Evolutionary conservation across 2,888 invertebrate genomes (phyloP).

Genomic region (Clostera curtula): DNA sequence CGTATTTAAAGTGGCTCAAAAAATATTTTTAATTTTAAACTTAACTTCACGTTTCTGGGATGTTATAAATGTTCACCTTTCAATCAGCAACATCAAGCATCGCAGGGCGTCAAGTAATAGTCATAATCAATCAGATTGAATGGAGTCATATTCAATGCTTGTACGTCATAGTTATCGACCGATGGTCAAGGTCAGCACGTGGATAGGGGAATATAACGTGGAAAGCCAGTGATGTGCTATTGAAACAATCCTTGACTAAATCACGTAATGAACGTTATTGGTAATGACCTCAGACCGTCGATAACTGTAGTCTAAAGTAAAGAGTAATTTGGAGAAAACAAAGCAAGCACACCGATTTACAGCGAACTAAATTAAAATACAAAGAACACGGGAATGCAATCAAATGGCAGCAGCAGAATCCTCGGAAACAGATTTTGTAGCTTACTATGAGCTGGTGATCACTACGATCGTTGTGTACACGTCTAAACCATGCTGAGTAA

Average conservation of each 20-base stretch:
- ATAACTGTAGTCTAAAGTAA: slow-evolving; percentile 20
- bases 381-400: slow-evolving; percentile 21
- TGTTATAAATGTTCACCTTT: too few species aligned
- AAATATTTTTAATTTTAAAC: too few species aligned
- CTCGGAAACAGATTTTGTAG: slow-evolving; percentile 15
- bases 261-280: slow-evolving; percentile 30
- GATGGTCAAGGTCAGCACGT: slow-evolving; percentile 43
- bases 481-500: slow-evolving; percentile 36
- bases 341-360: slow-evolving; percentile 26
- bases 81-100: too few species aligned
- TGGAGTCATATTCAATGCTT: slow-evolving; percentile 21
- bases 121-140: slow-evolving; percentile 33
- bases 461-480: slow-evolving; percentile 19
- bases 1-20: too few species aligned
- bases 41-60: too few species aligned
- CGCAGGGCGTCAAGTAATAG: slow-evolving; percentile 23
- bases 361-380: slow-evolving; percentile 28
- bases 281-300: slow-evolving; percentile 28
- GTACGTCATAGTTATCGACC: slow-evolving; percentile 55
- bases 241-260: too few species aligned
- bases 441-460: slow-evolving; percentile 33
- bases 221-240: slow-evolving; percentile 28
- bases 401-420: slow-evolving; percentile 25
- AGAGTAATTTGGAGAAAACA: slow-evolving; percentile 19
- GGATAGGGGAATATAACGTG: slow-evolving; percentile 29